Evolutionary conservation across 2,888 invertebrate species (phyloP).

Genomic region (Tetrapedia diversipes): DNA sequence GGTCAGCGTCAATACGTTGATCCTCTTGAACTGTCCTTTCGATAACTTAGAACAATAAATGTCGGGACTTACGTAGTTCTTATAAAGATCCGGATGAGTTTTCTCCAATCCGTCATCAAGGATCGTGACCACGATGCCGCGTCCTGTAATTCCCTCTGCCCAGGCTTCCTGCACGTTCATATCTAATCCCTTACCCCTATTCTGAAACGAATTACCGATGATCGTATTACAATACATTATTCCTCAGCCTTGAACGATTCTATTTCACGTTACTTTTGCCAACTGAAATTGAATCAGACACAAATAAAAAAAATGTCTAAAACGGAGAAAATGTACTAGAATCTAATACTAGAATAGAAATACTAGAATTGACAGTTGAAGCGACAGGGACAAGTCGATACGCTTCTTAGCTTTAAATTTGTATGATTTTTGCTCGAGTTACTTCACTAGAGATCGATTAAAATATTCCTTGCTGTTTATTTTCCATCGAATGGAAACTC

Average conservation of each 20-base stretch:
- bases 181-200: constrained; percentile 95
- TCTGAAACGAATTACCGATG: constrained; percentile 84
- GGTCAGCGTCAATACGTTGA: neutral
- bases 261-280: too few species aligned
- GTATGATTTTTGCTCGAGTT: too few species aligned
- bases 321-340: too few species aligned
- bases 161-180: constrained; percentile 99
- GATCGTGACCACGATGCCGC: constrained; percentile 97
- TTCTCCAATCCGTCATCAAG: constrained; percentile 98
- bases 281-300: too few species aligned
- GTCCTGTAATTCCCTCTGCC: constrained; percentile 96
- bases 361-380: too few species aligned
- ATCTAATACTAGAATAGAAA: too few species aligned
- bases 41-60: neutral
- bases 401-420: too few species aligned
- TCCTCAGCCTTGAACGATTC: neutral
- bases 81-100: constrained; percentile 95
- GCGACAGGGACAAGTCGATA: too few species aligned
- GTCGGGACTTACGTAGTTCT: constrained; percentile 93
- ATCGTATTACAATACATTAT: neutral
- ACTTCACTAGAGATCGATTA: too few species aligned
- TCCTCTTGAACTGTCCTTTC: neutral
- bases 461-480: too few species aligned
- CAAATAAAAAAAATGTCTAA: too few species aligned
- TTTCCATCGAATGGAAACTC: too few species aligned